Evolutionary conservation across 2,113 vertebrate genomes (phyloP).

Genomic region (Ammodytes marinus): DNA sequence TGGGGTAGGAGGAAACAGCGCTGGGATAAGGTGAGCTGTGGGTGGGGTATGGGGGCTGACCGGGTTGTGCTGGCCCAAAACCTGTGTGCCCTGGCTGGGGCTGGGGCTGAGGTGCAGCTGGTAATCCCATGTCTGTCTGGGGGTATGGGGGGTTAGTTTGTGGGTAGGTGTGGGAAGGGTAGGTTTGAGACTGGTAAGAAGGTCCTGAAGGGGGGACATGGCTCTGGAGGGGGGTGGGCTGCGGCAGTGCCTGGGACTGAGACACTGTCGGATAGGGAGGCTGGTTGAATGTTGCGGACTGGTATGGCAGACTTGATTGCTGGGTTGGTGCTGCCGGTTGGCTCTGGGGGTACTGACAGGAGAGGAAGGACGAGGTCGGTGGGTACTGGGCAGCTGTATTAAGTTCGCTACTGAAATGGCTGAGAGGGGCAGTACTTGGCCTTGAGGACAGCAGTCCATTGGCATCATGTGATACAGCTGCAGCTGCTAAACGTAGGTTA

Average conservation of each 20-base stretch:
- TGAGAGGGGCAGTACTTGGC: slow-evolving; percentile 84
- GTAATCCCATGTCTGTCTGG: slow-evolving; percentile 86
- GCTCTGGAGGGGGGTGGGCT: slow-evolving; percentile 88
- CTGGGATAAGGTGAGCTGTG: slow-evolving; percentile 88
- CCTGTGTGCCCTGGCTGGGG: slow-evolving; percentile 86
- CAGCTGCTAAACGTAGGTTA: slow-evolving; percentile 89
- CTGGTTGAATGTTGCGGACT: slow-evolving; percentile 87
- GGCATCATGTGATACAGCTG: slow-evolving; percentile 86
- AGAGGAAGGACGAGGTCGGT: slow-evolving; percentile 87
- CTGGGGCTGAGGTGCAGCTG: slow-evolving; percentile 80
- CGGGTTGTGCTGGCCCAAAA: slow-evolving; percentile 86
- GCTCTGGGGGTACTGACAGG: slow-evolving; percentile 88
- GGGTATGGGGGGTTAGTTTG: slow-evolving; percentile 88
- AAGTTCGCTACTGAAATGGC: slow-evolving; percentile 89
- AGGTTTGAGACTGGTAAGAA: slow-evolving; percentile 87
- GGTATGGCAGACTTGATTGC: slow-evolving; percentile 84
- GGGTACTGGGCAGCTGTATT: slow-evolving; percentile 84
- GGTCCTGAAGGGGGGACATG: slow-evolving; percentile 85
- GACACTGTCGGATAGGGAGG: slow-evolving; percentile 89
- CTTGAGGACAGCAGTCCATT: slow-evolving; percentile 83
- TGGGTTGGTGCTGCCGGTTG: slow-evolving; percentile 79
- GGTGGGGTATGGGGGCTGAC: slow-evolving; percentile 88
- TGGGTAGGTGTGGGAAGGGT: slow-evolving; percentile 87
- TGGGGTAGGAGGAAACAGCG: slow-evolving; percentile 84
- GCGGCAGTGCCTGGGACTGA: slow-evolving; percentile 85